Evolutionary conservation across 2,888 invertebrate species (phyloP), one percentile per base, ranked within the genome.

Genomic region (Epinotia brunnichana): DNA sequence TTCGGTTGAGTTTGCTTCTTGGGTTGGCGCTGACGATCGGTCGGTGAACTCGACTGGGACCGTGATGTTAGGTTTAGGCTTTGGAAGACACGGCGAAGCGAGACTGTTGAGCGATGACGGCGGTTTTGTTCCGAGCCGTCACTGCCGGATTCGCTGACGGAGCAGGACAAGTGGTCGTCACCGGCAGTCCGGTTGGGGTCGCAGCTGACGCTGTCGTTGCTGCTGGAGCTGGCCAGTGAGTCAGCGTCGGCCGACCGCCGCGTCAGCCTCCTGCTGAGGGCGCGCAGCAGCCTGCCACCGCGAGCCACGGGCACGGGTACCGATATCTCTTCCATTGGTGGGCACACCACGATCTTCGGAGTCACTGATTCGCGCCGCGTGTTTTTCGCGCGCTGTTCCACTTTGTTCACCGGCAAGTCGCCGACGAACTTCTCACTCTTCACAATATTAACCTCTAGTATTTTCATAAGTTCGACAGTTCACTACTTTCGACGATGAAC

Each of bases 1-100:
- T 96, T 96, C 1, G 96, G 96, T 72, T 95, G 94, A 51, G 91
- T 88, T 81, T 95, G 95, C 79, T 95, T 95, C 82, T 94, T 94
- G 15, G 90, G 88, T 73, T 85, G 88, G 11, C 92, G 85, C 53
- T 89, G 83, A 9, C 90, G 86, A 74, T 92, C 91, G 13, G 87
- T 88, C 41, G 94, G 94, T 72, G 94, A 95, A 85, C 94, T 94
- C 59, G 95, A 96, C 67, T 95, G 94, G 4, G 96, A 95, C 69
- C 96, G 94, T 17, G 94, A 92, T 15, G 95, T 93, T 54, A 96
- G 89, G 78, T 94, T 95, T 63, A 97, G 89, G 79, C 94, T 95
- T 85, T 96, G 95, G 83, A 97, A 96, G 60, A 96, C 95, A 74
- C 95, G 95, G n/a, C 96, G 94, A 70, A 96, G 90, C 56, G 96